A percentile compares a stretch with the other conserved stretches of the same genome.
Evolutionary conservation across 1,140 invertebrate species (phyloP).

Genomic region (Mya arenaria): DNA sequence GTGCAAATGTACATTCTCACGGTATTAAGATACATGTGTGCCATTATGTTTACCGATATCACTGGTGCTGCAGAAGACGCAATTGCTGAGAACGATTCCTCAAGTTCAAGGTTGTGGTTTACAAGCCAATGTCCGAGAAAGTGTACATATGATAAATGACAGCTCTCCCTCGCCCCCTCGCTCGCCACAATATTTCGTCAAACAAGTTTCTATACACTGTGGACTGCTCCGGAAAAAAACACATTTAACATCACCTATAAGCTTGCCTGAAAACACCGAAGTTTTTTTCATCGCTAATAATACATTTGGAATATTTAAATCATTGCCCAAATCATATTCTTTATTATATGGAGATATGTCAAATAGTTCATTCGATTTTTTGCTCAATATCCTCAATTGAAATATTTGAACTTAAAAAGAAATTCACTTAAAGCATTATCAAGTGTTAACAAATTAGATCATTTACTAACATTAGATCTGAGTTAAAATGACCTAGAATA

Average conservation of each 20-base stretch:
- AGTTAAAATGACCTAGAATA: conserved; percentile 69
- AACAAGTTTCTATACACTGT: no score
- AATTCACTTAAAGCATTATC: conserved; percentile 68
- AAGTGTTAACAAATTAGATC: conserved; percentile 66
- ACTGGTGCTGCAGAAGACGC: no score
- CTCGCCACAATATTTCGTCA: no score
- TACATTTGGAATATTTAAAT: conserved; percentile 61
- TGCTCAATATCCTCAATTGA: conserved; percentile 69
- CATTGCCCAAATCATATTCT: conserved; percentile 58
- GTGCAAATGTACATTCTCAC: no score
- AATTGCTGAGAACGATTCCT: no score
- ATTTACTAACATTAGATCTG: conserved; percentile 69
- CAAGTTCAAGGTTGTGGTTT: no score
- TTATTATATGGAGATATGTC: conserved; percentile 71
- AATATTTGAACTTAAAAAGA: conserved; percentile 60
- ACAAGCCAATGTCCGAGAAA: no score
- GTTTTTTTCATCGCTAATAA: conserved; percentile 70
- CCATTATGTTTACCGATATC: no score
- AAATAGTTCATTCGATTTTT: no score
- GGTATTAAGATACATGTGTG: no score
- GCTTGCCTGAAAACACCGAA: conserved; percentile 66
- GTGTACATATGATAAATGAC: no score
- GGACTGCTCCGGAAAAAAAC: conserved; percentile 68
- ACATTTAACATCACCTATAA: conserved; percentile 52
- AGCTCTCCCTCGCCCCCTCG: no score